A percentile compares a stretch with the other conserved stretches of the same genome.
Conservation (phyloP, 92 coral and sea anemone species). For the Siderastrea siderea region DNA sequence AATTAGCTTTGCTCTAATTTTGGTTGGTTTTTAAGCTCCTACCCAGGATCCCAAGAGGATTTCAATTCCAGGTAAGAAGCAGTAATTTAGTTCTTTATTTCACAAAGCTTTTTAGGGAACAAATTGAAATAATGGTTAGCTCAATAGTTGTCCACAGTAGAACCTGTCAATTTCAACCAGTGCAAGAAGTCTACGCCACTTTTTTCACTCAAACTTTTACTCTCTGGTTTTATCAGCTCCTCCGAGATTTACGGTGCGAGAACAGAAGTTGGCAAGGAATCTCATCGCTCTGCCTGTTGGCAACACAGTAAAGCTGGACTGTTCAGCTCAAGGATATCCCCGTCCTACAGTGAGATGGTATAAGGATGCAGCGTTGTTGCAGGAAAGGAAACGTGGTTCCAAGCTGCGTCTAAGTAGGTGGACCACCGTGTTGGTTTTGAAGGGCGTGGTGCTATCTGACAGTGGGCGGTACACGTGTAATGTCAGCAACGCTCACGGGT, state of each 20-base stretch:
- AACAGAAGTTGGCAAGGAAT: constrained; percentile 40
- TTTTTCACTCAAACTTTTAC: too few relatives aligned
- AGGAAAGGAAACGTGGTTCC: constrained; percentile 41
- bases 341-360: constrained; percentile 86
- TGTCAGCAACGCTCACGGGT: too few relatives aligned
- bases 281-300: constrained; percentile 89
- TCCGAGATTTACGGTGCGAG: constrained; percentile 66
- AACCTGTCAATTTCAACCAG: neutral
- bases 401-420: constrained; percentile 34
- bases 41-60: too few relatives aligned
- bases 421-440: constrained; percentile 52
- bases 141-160: too few relatives aligned
- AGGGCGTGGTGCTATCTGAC: constrained; percentile 77
- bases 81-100: too few relatives aligned
- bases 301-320: constrained; percentile 79
- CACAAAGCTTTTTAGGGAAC: too few relatives aligned
- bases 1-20: too few relatives aligned
- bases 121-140: too few relatives aligned
- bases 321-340: constrained; percentile 90
- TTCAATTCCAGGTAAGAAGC: too few relatives aligned
- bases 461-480: too few relatives aligned
- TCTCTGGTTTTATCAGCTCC: constrained; percentile 51
- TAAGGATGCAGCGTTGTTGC: constrained; percentile 72
- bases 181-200: too few relatives aligned
- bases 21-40: too few relatives aligned